Conservation (phyloP, 2,797 vertebrate genomes). For the Varecia variegata region DNA sequence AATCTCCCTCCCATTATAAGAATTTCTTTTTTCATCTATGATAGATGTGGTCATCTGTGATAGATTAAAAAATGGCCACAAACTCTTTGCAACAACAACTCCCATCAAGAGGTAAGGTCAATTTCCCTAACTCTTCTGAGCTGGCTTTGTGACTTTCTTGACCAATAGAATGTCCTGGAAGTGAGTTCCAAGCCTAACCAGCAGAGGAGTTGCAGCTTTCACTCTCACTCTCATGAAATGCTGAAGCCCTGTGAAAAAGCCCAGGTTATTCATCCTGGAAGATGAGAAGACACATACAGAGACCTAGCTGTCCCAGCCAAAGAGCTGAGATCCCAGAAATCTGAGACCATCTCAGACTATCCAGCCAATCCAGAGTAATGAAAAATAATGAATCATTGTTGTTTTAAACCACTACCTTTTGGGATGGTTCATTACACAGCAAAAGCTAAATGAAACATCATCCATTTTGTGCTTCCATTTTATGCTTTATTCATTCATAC, state of each 20-base stretch:
- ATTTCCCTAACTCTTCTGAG: neutral
- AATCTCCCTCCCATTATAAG: neutral
- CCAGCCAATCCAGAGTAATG: neutral
- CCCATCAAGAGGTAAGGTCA: neutral
- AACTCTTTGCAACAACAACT: neutral
- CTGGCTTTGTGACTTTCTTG: neutral
- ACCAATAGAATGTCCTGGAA: neutral
- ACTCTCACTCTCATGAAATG: neutral
- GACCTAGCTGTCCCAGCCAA: neutral
- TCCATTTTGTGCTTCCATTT: neutral
- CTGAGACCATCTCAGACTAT: neutral
- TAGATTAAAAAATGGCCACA: slow-evolving; percentile 18
- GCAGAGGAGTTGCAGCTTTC: neutral
- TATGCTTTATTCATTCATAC: slow-evolving; percentile 33
- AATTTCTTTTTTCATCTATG: neutral
- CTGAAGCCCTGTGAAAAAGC: neutral
- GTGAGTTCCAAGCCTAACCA: neutral
- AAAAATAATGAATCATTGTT: slow-evolving; percentile 35
- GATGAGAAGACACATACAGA: neutral
- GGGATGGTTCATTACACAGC: neutral
- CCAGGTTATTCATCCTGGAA: neutral
- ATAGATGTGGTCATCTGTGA: neutral
- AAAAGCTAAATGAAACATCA: slow-evolving; percentile 29
- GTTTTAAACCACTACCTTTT: neutral
- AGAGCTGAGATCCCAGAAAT: neutral